Evolutionary conservation across 2,797 vertebrate species (phyloP).

Genomic region (Danionella dracula): DNA sequence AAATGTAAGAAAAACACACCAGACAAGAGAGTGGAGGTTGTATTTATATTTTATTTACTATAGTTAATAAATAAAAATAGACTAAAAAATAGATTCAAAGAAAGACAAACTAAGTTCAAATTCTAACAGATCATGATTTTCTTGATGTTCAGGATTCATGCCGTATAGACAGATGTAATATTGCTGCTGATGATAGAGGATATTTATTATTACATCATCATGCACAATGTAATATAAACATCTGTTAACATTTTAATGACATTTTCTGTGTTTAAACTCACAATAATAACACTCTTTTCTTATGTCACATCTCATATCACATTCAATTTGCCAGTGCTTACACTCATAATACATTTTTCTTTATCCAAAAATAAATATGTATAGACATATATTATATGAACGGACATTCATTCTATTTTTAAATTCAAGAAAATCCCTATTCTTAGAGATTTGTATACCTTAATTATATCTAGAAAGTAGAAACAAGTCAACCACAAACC

Average conservation of each 20-base stretch:
- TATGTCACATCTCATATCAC: no score
- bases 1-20: background rate
- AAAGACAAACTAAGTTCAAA: conserved; percentile 56
- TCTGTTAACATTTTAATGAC: no score
- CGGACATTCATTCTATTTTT: no score
- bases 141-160: background rate
- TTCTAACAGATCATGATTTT: conserved; percentile 44
- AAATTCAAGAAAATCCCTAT: no score
- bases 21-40: conserved; percentile 41
- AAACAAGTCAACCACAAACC: background rate
- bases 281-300: no score
- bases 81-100: conserved; percentile 67
- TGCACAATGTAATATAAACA: conserved; percentile 10
- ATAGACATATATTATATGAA: no score
- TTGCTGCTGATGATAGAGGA: no score
- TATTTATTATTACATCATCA: conserved; percentile 2
- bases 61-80: conserved; percentile 55
- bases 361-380: no score
- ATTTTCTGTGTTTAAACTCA: background rate
- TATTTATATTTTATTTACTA: conserved; percentile 67
- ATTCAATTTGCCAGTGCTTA: no score
- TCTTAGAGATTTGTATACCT: background rate
- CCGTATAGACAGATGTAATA: background rate
- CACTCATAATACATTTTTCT: no score
- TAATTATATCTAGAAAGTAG: background rate